Conservation (phyloP, 2,113 vertebrate genomes). For the Colaptes auratus region DNA sequence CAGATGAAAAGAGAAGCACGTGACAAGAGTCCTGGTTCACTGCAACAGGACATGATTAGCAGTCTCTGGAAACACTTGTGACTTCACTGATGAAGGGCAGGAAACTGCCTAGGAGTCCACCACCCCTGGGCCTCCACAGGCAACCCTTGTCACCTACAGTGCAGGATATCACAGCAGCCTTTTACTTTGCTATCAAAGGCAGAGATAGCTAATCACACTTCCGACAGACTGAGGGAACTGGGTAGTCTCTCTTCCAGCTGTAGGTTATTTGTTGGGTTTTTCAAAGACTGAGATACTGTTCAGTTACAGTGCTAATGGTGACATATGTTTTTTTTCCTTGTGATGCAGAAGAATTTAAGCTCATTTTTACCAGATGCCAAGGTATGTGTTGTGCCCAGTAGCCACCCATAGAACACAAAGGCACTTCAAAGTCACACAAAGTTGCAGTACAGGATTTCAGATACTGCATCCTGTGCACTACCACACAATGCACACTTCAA, state of each 20-base stretch:
- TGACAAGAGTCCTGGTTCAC: background rate
- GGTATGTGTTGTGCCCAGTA: background rate
- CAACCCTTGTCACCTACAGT: background rate
- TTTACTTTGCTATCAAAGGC: background rate
- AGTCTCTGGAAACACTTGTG: background rate
- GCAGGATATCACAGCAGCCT: background rate
- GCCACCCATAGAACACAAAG: background rate
- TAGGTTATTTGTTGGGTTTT: background rate
- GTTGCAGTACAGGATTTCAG: background rate
- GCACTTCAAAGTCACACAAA: background rate
- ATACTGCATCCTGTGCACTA: background rate
- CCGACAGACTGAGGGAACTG: background rate
- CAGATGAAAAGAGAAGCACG: background rate
- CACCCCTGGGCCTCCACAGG: background rate
- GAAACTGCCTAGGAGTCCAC: background rate
- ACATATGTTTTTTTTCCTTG: background rate
- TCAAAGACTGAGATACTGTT: background rate
- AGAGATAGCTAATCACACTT: constrained; percentile 16
- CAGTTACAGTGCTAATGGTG: background rate
- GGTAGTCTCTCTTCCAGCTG: background rate
- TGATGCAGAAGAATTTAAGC: background rate
- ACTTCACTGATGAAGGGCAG: background rate
- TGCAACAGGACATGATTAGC: background rate
- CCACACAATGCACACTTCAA: rapidly evolving
- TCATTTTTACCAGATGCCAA: rapidly evolving